Base-by-base conservation (phyloP, 2,113 vertebrate species). In the Amphilophus citrinellus region DNA sequence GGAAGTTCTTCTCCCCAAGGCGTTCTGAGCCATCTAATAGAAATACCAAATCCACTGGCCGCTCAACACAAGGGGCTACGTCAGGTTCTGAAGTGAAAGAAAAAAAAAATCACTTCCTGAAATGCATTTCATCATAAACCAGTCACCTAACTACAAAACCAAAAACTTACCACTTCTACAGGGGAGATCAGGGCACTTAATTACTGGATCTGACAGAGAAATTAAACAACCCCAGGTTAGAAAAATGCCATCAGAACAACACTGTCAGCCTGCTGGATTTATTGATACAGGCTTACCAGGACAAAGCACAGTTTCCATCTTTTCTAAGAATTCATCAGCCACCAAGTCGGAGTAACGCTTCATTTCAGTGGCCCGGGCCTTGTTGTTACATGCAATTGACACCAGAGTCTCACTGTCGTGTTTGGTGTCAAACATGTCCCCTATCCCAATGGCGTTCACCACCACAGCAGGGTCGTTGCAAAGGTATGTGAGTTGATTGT, bases 381-480 rank as follows among this genome's bases (percentile, higher is more conserved):
- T 85, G 1, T 96, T 91, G 3, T 96, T 83, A 17, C 98, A 99
- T 10, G 97, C 96, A 0, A 99, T 99, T 27, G 98, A 98, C 42
- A 88, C 84, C 63, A 99, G 95, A 60, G 95, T 98, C 90, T 99
- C 97, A 0, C 94, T 95, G 80, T 99, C 97, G 6, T 97, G 94
- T 0, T 27, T 57, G 90, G 95, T 95, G 11, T 96, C 80, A 63
- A 99, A 99, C 97, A 99, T 99, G 87, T 99, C 98, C 0, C 98
- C 98, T 0, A 99, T 97, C 77, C 98, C 98, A 0, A 99, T 99
- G 88, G 98, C 98, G 0, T 96, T 98, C 81, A 98, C 97, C 0
- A 94, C 93, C 59, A 99, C 95, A 0, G 92, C 93, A 3, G 24
- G 2, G 17, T 89, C 65, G 1, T 30, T 5, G 1, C 98, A 99